phyloP scores from a whole-genome alignment of 2,888 invertebrate genomes.

The Blera fallax region DNA sequence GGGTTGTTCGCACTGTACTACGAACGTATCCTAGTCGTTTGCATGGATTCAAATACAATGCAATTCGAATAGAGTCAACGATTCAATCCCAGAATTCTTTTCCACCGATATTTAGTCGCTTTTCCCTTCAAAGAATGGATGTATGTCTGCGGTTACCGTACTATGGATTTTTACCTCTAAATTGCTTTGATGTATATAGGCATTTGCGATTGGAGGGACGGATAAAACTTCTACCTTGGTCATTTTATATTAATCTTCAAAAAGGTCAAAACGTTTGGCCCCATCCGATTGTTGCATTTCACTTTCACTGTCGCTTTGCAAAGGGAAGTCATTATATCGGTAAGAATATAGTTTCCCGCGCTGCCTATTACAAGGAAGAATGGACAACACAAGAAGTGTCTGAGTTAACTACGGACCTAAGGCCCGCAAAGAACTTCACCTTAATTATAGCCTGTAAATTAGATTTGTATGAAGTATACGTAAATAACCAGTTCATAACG shows the following conservation, averaged over 20 bases:
- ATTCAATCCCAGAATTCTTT: neutral
- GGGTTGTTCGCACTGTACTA: constrained; percentile 80
- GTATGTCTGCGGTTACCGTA: constrained; percentile 78
- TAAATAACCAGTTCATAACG: constrained; percentile 84
- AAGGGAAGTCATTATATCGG: constrained; percentile 75
- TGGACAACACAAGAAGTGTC: constrained; percentile 75
- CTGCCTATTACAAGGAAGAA: constrained; percentile 83
- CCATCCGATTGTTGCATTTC: constrained; percentile 86
- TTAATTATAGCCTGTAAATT: constrained; percentile 75
- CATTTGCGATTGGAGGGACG: constrained; percentile 84
- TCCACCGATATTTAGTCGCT: neutral
- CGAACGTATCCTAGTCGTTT: constrained; percentile 76
- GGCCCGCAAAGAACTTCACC: constrained; percentile 77
- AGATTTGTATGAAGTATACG: constrained; percentile 76
- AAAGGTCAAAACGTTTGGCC: constrained; percentile 86
- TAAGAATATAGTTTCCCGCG: constrained; percentile 85
- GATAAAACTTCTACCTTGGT: constrained; percentile 87
- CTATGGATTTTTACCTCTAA: constrained; percentile 75
- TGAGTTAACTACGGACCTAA: constrained; percentile 75
- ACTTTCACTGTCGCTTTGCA: constrained; percentile 88
- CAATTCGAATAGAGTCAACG: neutral
- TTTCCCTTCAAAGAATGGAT: neutral
- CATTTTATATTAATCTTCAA: constrained; percentile 88
- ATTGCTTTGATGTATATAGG: constrained; percentile 81
- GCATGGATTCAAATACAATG: neutral